Conservation (phyloP, 2,888 invertebrate species). For the Boloria euphrosyne region DNA sequence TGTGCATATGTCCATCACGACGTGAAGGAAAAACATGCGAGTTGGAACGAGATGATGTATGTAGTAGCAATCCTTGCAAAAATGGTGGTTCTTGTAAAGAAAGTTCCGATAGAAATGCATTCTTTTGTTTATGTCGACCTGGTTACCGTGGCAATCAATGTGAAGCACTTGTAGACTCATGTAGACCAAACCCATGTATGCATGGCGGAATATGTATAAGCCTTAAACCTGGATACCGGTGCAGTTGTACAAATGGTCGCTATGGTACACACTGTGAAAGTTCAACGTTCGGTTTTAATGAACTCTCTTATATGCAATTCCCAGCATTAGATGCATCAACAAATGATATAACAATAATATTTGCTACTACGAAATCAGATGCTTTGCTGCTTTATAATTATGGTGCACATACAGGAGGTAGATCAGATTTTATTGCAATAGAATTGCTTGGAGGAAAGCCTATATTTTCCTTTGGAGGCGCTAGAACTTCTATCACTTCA, state of each 20-base stretch:
- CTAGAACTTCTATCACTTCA: conserved; percentile 93
- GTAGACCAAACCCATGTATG: conserved; percentile 95
- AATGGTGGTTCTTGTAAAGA: conserved; percentile 96
- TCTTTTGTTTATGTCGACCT: conserved; percentile 95
- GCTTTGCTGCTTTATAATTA: conserved; percentile 95
- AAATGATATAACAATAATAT: conserved; percentile 94
- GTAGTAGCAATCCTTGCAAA: conserved; percentile 92
- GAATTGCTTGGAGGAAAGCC: conserved; percentile 93
- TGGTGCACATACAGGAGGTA: conserved; percentile 92
- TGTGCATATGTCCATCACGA: conserved; percentile 89
- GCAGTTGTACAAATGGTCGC: conserved; percentile 92
- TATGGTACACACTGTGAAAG: conserved; percentile 96
- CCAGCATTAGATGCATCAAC: conserved; percentile 92
- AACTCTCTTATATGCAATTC: conserved; percentile 95
- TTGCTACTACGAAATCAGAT: conserved; percentile 94
- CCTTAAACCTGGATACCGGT: conserved; percentile 93
- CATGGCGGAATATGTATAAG: conserved; percentile 94
- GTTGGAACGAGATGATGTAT: conserved; percentile 91
- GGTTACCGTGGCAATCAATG: conserved; percentile 96
- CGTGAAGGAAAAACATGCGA: conserved; percentile 93
- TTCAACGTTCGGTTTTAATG: conserved; percentile 93
- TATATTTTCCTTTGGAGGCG: conserved; percentile 94
- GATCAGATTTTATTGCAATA: conserved; percentile 96
- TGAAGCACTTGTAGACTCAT: conserved; percentile 93
- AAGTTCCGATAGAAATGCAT: conserved; percentile 92